Base-by-base conservation (phyloP, 1,140 invertebrate genomes). In the Subanguina moxae region DNA sequence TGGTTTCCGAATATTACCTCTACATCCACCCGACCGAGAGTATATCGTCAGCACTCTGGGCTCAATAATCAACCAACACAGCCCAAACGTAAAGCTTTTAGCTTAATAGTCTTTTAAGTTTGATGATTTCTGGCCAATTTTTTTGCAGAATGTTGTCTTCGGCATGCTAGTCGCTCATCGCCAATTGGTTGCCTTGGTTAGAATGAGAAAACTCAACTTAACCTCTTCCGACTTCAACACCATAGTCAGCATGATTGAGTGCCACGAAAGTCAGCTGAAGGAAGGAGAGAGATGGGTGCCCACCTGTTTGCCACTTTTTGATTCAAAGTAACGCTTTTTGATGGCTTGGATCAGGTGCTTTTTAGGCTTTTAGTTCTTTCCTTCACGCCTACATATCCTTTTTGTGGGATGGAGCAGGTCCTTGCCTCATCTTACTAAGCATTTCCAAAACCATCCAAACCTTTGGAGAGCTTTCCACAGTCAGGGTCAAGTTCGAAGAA, bases 351-450 rank as follows among this genome's bases (percentile, higher is more conserved):
- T 74, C 1, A 38, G 8, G 15, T 72, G 23, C 21, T 5, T 17
- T 57, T 67, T n/a, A 11, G 19, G 8, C 13, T 65, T 77, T 43
- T 23, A 75, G 73, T 46, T 42, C 23, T 7, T 75, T 57, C 38
- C 71, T 78, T 15, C 57, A 78, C n/a, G 74, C 74, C 1, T 71
- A 78, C 27, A 77, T 76, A 42, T 76, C 75, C 0, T 77, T 78
- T 48, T 43, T 76, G n/a, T 76, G 74, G 74, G 74, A 76, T 38
- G 72, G 66, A n/a, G 64, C 64, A 11, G 74, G 74, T 0, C 74
- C 74, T 7, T 76, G 74, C 64, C 62, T 76, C 13, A 63, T 76
- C 30, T 21, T 76, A 38, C 48, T 76, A n/a, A 75, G 71, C 5
- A 57, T 64, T 23, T 52, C 57, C 11, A 57, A 59, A 21, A 38